Evolutionary conservation across 1,140 invertebrate genomes (phyloP), one percentile per base, ranked within the genome.

Genomic region (Chrysomallon squamiferum): DNA sequence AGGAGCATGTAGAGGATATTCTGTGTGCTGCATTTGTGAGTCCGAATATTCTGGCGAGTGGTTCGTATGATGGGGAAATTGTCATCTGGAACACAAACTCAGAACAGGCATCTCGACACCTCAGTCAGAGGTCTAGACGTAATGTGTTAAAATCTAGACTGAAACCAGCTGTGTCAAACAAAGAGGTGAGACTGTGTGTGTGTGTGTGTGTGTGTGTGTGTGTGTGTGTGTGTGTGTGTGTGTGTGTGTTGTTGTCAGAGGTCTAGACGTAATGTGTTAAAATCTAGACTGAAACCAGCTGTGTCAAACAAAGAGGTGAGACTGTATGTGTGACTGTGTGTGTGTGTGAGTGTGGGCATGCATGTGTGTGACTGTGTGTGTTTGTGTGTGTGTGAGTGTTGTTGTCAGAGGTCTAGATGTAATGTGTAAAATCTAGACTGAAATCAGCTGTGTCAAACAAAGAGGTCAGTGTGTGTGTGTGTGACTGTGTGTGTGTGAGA

Each of bases 11-110:
- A 0, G 92, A 93, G 67, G 91, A 93, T 75, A 89, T 94, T 41
- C 85, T 92, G 47, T 89, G 89, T 50, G 88, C 88, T 1, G 89
- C 76, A 7, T 83, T 80, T 58, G 66, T 69, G 65, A 69, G 86
- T n/a, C 90, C 91, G 1, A 87, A 91, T 73, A 84, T 89, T 0
- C 78, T 94, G 0, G 91, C 89, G 15, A 93, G 92, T 20, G 85
- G 81, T 25, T 80, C 87, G 2, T 92, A 91, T 72, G 90, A 90
- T 69, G 93, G 93, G 3, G 92, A 93, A 80, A 86, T 95, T 13
- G 86, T 93, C 58, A 86, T 94, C 33, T 94, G 93, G 92, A 85
- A 86, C 67, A 82, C 77, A 25, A 81, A 80, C 59, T 83, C 83
- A 3, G 85, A 86, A 59, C 73, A 79, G 58, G 76, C 76, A 0